phyloP scores from a whole-genome alignment of 1,140 invertebrate species.

The Yoshiicerus persimilis region DNA sequence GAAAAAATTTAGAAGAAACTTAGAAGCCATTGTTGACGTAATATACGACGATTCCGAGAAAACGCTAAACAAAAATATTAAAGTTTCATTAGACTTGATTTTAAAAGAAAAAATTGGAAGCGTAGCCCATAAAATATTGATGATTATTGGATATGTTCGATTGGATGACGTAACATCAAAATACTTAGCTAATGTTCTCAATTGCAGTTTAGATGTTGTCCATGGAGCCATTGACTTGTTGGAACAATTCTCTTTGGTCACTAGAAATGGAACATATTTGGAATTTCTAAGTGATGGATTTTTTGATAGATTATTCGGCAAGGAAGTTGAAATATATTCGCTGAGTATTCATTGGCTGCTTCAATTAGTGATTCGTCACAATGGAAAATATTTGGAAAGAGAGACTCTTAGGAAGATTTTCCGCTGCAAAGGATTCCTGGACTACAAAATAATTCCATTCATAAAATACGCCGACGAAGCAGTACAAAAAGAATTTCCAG shows the following conservation, averaged over 20 bases:
- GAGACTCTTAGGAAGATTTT: not conserved
- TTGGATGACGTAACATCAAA: not conserved
- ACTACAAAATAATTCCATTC: not conserved
- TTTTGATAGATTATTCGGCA: too few species aligned
- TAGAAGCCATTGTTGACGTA: not conserved
- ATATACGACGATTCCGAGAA: not conserved
- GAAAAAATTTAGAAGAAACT: not conserved
- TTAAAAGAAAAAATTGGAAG: not conserved
- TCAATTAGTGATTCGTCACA: not conserved
- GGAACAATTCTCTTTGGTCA: not conserved
- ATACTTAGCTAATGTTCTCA: not conserved
- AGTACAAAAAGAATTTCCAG: not conserved
- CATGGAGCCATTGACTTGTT: not conserved
- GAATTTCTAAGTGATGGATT: too few species aligned
- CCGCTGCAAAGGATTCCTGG: not conserved
- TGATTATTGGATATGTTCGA: not conserved
- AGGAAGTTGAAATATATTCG: not conserved
- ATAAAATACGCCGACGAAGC: not conserved
- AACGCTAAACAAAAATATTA: not conserved
- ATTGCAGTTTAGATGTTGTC: not conserved
- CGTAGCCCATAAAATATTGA: not conserved
- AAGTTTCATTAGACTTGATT: not conserved
- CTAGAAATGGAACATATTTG: not conserved
- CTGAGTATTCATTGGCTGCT: not conserved
- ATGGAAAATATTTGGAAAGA: not conserved